Percentiles rank a stretch among this genome's conserved stretches.
phyloP scores from a whole-genome alignment of 1,140 invertebrate species.

The Patella vulgata region DNA sequence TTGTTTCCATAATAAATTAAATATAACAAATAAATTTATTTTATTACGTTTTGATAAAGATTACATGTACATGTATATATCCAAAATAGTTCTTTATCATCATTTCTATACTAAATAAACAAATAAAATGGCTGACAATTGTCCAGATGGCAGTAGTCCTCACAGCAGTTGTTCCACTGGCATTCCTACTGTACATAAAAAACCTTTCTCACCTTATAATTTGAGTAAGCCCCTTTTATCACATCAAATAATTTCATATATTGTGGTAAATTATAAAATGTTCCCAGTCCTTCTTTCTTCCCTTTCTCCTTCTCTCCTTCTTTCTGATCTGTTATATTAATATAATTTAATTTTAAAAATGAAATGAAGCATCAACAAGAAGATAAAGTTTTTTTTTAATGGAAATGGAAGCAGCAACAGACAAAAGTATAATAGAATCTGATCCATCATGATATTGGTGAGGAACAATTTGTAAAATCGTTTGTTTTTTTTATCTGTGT shows the following conservation, averaged over 20 bases:
- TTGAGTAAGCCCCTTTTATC: conserved; percentile 79
- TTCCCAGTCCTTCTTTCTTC: conserved; percentile 69
- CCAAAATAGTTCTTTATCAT: too few relatives aligned
- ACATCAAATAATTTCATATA: conserved; percentile 83
- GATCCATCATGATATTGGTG: background rate
- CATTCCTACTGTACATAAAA: too few relatives aligned
- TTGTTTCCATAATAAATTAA: too few relatives aligned
- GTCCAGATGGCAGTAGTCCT: too few relatives aligned
- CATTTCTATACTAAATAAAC: too few relatives aligned
- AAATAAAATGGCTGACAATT: too few relatives aligned
- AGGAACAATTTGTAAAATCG: background rate
- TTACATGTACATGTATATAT: too few relatives aligned
- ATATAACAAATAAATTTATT: too few relatives aligned
- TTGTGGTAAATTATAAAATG: conserved; percentile 76
- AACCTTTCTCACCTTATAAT: conserved; percentile 86
- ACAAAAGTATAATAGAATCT: background rate
- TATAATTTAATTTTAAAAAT: background rate
- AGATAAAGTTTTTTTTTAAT: background rate
- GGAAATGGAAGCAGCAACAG: background rate
- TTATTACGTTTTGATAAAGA: too few relatives aligned
- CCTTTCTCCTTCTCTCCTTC: conserved; percentile 60
- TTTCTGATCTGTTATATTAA: conserved; percentile 35
- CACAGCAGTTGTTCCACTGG: too few relatives aligned
- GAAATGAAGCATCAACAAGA: background rate
- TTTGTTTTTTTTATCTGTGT: background rate